Conservation (phyloP, 2,888 invertebrate genomes). For the Rhyacophila evoluta region DNA sequence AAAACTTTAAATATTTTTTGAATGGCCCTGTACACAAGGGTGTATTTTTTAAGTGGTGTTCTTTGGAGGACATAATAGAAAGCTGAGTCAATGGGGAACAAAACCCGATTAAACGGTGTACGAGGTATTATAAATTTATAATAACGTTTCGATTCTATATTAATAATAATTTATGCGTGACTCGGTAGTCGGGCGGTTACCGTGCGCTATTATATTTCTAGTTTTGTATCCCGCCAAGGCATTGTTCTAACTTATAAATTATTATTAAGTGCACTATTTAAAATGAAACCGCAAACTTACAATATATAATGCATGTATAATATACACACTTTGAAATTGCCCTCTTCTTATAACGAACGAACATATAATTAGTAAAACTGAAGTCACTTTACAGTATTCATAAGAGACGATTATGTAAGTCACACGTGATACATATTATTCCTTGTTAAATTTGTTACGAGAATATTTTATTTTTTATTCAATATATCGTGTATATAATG, state of each 20-base stretch:
- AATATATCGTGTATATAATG: too few species aligned
- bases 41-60: slow-evolving; percentile 49
- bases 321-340: too few species aligned
- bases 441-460: too few species aligned
- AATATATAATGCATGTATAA: too few species aligned
- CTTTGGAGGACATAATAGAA: slow-evolving; percentile 29
- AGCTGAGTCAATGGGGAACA: slow-evolving; percentile 33
- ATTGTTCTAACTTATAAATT: neutral
- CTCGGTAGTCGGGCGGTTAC: neutral
- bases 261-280: neutral
- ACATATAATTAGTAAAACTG: too few species aligned
- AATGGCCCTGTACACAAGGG: slow-evolving; percentile 41
- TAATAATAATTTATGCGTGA: slow-evolving; percentile 21
- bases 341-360: too few species aligned
- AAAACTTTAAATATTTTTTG: slow-evolving; percentile 32
- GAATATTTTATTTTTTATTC: too few species aligned
- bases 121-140: neutral
- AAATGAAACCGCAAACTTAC: neutral
- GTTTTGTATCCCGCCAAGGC: neutral
- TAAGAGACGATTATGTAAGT: too few species aligned
- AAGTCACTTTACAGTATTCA: too few species aligned
- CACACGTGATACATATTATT: too few species aligned
- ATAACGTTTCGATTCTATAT: slow-evolving; percentile 21
- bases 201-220: neutral
- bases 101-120: slow-evolving; percentile 22